Conservation (phyloP, 2,888 invertebrate species). For the Oxytorus armatus region DNA sequence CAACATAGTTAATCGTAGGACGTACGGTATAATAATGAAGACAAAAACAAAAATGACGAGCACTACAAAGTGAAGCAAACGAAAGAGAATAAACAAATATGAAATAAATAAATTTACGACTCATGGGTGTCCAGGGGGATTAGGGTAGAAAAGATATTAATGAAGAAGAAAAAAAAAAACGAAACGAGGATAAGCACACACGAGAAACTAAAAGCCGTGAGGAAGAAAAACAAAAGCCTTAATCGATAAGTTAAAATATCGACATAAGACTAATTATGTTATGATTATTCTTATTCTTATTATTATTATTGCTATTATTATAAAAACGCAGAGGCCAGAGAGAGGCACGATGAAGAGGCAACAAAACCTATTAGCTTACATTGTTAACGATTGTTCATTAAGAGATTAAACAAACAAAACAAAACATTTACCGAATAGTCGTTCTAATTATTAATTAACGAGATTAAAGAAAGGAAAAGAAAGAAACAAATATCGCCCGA, state of each 20-base stretch:
- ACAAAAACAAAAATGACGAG: constrained; percentile 15
- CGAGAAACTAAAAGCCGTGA: constrained; percentile 44
- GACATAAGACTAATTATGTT: constrained; percentile 70
- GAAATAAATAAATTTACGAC: constrained; percentile 44
- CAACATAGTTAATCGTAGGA: constrained; percentile 77
- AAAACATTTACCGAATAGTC: constrained; percentile 65
- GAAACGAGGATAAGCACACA: constrained; percentile 38
- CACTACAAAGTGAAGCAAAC: constrained; percentile 5
- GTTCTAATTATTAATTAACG: constrained; percentile 58
- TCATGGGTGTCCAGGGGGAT: constrained; percentile 57
- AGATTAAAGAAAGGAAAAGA: constrained; percentile 6
- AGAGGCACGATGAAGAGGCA: constrained; percentile 40
- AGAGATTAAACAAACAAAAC: constrained; percentile 62
- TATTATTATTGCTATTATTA: constrained; percentile 32
- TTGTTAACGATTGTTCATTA: constrained; percentile 79
- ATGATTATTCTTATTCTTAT: constrained; percentile 44
- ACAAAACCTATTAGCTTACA: constrained; percentile 77
- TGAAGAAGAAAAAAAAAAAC: constrained; percentile 42
- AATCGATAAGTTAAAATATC: constrained; percentile 69
- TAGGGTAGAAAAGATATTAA: constrained; percentile 60
- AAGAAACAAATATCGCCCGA: constrained; percentile 40
- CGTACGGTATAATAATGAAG: constrained; percentile 48
- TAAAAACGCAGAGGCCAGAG: constrained; percentile 30
- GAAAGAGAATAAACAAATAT: constrained; percentile 20
- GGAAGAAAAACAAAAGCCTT: constrained; percentile 69